Conservation (phyloP, 2,888 invertebrate species). For the Palloptera scutellata region DNA sequence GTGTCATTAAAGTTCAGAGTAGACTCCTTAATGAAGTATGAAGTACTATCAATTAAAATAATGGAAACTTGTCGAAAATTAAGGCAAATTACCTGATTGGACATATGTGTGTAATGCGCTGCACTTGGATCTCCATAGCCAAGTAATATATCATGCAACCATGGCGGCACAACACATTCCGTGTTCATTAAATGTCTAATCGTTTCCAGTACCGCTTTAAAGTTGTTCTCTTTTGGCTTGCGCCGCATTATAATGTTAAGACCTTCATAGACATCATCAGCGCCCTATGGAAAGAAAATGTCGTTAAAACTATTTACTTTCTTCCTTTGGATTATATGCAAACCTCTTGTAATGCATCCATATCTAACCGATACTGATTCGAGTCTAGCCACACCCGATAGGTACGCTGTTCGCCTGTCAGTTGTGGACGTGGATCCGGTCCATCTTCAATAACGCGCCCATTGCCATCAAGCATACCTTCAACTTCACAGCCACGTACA, state of each 20-base stretch:
- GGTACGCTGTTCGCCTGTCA: conserved; percentile 89
- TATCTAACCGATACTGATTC: conserved; percentile 94
- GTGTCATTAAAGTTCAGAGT: conserved; percentile 96
- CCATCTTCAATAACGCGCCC: conserved; percentile 97
- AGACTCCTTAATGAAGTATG: conserved; percentile 41
- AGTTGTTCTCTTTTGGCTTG: conserved; percentile 99
- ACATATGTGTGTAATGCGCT: conserved; percentile 96
- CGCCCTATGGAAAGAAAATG: conserved; percentile 59
- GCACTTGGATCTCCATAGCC: conserved; percentile 98
- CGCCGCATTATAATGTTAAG: conserved; percentile 97
- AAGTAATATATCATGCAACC: conserved; percentile 95
- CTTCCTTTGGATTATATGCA: conserved; percentile 4
- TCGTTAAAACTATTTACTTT: neutral
- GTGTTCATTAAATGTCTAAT: conserved; percentile 99
- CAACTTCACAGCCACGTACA: conserved; percentile 97
- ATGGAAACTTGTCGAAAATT: neutral
- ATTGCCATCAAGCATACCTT: conserved; percentile 95
- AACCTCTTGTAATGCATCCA: conserved; percentile 84
- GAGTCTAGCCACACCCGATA: conserved; percentile 95
- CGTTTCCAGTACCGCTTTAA: conserved; percentile 98
- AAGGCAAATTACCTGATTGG: conserved; percentile 69
- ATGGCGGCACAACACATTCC: conserved; percentile 94
- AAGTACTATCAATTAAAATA: neutral
- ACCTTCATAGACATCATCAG: conserved; percentile 81
- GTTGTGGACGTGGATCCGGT: conserved; percentile 84